A percentile compares a stretch with the other conserved stretches of the same genome.
Evolutionary conservation across 2,113 vertebrate species (phyloP).

Genomic region (Pyrgilauda ruficollis): DNA sequence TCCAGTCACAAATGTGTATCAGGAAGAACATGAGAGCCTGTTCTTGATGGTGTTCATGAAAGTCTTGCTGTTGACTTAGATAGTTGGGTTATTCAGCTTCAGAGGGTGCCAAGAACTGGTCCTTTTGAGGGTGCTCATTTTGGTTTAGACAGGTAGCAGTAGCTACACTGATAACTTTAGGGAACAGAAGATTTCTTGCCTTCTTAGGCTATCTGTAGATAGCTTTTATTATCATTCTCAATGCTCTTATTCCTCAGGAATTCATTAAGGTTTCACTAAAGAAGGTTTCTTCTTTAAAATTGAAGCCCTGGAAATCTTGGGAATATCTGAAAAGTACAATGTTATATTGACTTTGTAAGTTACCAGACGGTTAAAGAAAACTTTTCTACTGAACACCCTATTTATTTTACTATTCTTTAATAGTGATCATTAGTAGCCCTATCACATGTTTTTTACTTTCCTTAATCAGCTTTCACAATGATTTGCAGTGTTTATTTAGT

Average conservation of each 20-base stretch:
- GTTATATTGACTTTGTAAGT: not conserved
- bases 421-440: not conserved
- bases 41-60: not conserved
- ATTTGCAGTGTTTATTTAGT: slow-evolving; percentile 20
- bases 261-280: not conserved
- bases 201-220: not conserved
- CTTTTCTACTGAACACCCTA: not conserved
- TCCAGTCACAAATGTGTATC: not conserved
- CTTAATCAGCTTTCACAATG: slow-evolving; percentile 30
- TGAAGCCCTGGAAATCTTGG: not conserved
- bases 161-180: not conserved
- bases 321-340: not conserved
- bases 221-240: not conserved
- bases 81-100: not conserved
- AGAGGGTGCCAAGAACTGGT: not conserved
- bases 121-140: not conserved
- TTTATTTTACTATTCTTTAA: not conserved
- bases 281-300: not conserved
- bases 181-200: not conserved
- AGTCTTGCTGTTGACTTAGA: not conserved
- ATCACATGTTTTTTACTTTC: not conserved
- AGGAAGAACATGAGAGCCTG: not conserved
- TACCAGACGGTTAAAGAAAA: not conserved
- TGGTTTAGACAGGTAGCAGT: not conserved
- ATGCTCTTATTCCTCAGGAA: not conserved